Evolutionary conservation across 2,113 vertebrate species (phyloP).

Genomic region (Paradoxurus hermaphroditus): DNA sequence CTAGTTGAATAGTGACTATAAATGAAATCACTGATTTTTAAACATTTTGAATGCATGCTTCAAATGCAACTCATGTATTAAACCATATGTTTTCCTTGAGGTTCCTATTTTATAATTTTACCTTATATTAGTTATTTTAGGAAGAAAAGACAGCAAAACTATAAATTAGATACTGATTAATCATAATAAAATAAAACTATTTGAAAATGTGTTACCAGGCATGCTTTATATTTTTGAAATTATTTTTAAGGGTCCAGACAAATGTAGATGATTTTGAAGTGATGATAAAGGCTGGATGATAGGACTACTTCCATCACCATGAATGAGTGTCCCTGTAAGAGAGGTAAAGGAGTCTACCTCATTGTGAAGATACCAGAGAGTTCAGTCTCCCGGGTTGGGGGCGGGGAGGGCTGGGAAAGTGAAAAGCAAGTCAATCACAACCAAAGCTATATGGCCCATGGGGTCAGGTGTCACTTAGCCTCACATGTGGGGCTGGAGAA

Average conservation of each 20-base stretch:
- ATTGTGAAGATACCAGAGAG: background rate
- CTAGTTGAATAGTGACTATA: background rate
- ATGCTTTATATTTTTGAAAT: background rate
- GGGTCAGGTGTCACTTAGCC: background rate
- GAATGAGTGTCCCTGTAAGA: background rate
- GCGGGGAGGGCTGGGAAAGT: background rate
- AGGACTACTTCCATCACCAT: background rate
- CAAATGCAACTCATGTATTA: background rate
- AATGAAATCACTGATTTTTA: background rate
- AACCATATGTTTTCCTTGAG: background rate
- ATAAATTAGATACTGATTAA: background rate
- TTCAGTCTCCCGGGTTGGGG: fast-evolving
- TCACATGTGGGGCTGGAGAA: background rate
- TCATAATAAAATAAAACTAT: background rate
- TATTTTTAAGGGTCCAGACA: background rate
- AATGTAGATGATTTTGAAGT: background rate
- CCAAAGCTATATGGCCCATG: fast-evolving
- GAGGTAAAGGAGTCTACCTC: background rate
- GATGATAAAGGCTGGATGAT: background rate
- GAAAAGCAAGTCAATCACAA: background rate
- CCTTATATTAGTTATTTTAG: background rate
- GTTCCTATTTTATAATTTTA: background rate
- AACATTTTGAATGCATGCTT: background rate
- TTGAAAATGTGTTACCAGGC: background rate
- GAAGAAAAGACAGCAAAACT: background rate